Base-by-base conservation (phyloP, 2,113 vertebrate genomes). In the Lota lota region DNA sequence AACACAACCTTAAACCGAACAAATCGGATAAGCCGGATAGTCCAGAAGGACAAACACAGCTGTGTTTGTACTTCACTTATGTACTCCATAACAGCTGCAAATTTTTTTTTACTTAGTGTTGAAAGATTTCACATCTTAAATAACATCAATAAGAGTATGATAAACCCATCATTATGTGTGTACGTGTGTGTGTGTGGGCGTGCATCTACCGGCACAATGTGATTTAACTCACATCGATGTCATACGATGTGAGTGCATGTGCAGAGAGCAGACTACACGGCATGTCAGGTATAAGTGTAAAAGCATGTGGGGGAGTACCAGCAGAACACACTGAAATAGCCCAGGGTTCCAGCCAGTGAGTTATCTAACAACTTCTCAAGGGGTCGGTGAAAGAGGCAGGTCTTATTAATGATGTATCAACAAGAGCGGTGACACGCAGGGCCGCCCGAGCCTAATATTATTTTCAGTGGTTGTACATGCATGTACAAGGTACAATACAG, bases 381-480 rank as follows among this genome's bases (percentile, higher is more conserved):
- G 81, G 74, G 81, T 75, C 75, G 66, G 75, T 80, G 79, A 73
- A 68, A 61, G 70, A 62, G 73, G 75, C 58, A 79, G 77, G 79
- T 72, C 67, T 76, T 61, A 78, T 79, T 84, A 83, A 88, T 87
- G 80, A 90, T 87, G 89, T 84, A 86, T 87, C 68, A 87, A 22
- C 21, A 14, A 61, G 7, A 5, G 59, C n/a, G n/a, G 19, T 59
- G 57, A 59, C 15, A 15, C 4, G 72, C 65, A 63, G 68, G 40
- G 40, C 70, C 66, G 33, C 24, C 76, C 36, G 69, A 75, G 53
- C 40, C 40, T 47, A 11, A 47, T 1, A 74, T 76, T 59, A 10
- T 15, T 1, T 22, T 22, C 21, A 5, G 1, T 14, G 21, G 59
- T 12, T 22, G 21, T 22, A 22, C 21, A 8, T 61, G 21, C 54